A percentile compares a stretch with the other conserved stretches of the same genome.
These are phyloP conservation scores for Phenganax marumi DNA, from an alignment of 92 coral and sea anemone species.

Conservation along the genomic window DNA sequence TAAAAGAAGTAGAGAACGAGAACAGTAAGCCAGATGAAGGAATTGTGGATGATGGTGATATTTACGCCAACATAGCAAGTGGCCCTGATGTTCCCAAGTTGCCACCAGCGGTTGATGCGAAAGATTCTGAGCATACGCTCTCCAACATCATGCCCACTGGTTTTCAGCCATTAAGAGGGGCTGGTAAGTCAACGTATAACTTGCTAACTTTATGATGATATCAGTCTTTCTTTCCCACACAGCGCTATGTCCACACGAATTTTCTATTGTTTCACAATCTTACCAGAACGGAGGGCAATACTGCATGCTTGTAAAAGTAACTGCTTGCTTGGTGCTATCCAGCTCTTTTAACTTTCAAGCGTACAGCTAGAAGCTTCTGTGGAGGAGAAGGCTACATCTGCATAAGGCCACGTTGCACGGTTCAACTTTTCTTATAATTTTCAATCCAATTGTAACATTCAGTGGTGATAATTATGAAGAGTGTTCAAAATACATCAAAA, in stretches of 20 bases:
- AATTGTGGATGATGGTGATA: conserved; percentile 15
- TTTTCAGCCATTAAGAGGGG: conserved; percentile 8
- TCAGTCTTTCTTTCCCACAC: background rate
- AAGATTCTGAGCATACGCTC: conserved; percentile 33
- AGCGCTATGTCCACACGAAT: background rate
- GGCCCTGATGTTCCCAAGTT: conserved; percentile 42
- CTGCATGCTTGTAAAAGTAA: too few relatives aligned
- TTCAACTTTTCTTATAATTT: background rate
- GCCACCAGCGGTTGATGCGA: conserved; percentile 22
- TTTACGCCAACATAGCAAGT: conserved; percentile 41
- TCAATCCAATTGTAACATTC: background rate
- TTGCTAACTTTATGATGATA: background rate
- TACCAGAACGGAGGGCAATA: too few relatives aligned
- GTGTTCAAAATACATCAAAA: too few relatives aligned
- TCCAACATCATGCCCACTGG: conserved; percentile 41
- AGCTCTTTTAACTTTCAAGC: too few relatives aligned
- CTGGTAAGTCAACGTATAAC: conserved; percentile 6
- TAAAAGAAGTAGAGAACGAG: conserved; percentile 1
- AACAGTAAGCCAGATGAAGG: background rate
- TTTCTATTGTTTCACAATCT: background rate
- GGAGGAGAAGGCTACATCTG: too few relatives aligned
- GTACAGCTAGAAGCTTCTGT: too few relatives aligned
- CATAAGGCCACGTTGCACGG: background rate
- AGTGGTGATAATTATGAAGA: too few relatives aligned
- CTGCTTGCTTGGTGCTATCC: too few relatives aligned